Evolutionary conservation across 2,888 invertebrate species (phyloP).

Genomic region (Brachynemurus nebulosus): DNA sequence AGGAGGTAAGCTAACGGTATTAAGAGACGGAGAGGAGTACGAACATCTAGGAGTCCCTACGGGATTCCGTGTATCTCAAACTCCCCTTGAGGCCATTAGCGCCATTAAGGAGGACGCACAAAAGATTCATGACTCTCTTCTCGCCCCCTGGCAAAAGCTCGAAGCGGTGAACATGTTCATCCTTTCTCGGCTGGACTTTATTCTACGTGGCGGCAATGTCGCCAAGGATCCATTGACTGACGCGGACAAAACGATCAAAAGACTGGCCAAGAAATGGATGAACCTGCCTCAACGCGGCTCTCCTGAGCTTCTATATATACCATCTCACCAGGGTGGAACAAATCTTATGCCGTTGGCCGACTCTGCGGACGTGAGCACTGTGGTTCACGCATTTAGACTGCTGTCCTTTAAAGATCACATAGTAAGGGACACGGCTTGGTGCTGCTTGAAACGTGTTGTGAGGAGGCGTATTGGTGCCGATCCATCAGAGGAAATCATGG

Average conservation of each 20-base stretch:
- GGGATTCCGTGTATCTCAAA: conserved; percentile 9
- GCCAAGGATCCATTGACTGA: conserved; percentile 17
- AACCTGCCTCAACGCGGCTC: conserved; percentile 23
- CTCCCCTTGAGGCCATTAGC: conserved; percentile 6
- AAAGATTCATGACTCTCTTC: conserved; percentile 1
- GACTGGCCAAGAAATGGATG: conserved; percentile 21
- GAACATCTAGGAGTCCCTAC: conserved; percentile 7
- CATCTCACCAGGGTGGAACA: conserved; percentile 19
- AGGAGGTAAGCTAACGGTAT: conserved; percentile 12
- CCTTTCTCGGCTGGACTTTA: conserved; percentile 21
- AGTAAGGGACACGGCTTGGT: conserved; percentile 18
- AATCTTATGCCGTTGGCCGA: conserved; percentile 23
- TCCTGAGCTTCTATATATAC: conserved; percentile 20
- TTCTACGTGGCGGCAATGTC: conserved; percentile 20
- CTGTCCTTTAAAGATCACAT: conserved; percentile 19
- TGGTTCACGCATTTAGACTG: conserved; percentile 23
- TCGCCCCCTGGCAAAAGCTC: conserved; percentile 18
- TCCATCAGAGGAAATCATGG: conserved; percentile 16
- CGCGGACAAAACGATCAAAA: conserved; percentile 20
- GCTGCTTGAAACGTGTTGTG: conserved; percentile 16
- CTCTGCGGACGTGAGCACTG: conserved; percentile 20
- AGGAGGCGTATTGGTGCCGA: conserved; percentile 10
- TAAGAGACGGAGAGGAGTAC: conserved; percentile 17
- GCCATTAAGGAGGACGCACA: neutral
- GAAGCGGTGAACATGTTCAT: conserved; percentile 18